Base-by-base conservation (phyloP, 2,888 invertebrate genomes). In the Molorchus minor region DNA sequence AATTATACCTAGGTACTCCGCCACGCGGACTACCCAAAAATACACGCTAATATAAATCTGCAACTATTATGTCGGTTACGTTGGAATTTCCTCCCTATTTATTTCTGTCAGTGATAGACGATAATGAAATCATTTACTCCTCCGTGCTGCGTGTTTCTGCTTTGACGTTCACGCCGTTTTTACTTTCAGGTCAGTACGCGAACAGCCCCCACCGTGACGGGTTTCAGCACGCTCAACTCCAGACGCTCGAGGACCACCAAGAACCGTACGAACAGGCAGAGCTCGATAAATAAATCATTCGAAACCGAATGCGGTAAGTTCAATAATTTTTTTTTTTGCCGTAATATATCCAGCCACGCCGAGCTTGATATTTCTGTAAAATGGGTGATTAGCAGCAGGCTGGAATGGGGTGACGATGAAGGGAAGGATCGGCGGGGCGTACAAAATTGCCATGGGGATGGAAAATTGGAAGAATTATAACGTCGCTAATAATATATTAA, bases 211-310 rank as follows among this genome's bases (percentile, higher is more conserved):
- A 84, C 84, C 70, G 82, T 84, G 25, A 79, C 77, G 62, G 84
- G 83, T 68, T 85, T 84, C 77, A 86, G 82, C 75, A 86, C 85
- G 35, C 75, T 85, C 65, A 86, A 84, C 70, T 86, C 84, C 33
- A 80, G 84, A 62, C 81, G 83, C 65, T 84, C 83, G 3, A 69
- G 74, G 58, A 58, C 61, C n/a, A 74, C 72, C 49, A 71, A 73
- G 53, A 77, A 76, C 63, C 78, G 83, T 49, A 80, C 79, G 54
- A 79, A 82, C 61, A 78, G 85, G 46, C 84, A 84, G 71, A 84
- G 84, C 71, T 81, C 82, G 51, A 71, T 83, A 61, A 83, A 82
- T 19, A 79, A 79, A 65, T 72, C 77, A 0, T 72, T 75, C 46
- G 78, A 78, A 20, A 73, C 70, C 19, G 78, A 79, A 56, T 71